Conservation (phyloP, 2,113 vertebrate species). For the Cebidichthys violaceus region DNA sequence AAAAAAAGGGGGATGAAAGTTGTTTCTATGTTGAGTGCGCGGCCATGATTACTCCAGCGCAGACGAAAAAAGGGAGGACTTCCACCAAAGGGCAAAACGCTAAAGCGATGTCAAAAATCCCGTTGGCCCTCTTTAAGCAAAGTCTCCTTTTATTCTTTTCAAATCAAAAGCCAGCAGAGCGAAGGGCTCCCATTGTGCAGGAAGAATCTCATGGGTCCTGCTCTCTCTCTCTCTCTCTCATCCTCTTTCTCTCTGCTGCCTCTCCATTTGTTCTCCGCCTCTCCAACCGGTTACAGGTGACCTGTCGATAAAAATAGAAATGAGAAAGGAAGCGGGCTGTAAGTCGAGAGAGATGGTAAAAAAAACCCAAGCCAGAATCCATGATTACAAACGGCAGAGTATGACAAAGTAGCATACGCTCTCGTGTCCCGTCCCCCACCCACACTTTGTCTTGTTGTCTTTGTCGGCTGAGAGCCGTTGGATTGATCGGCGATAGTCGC, state of each 20-base stretch:
- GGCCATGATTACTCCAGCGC: conserved; percentile 38
- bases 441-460: conserved; percentile 15
- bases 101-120: conserved; percentile 43
- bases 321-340: conserved; percentile 44
- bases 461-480: conserved; percentile 62
- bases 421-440: neutral
- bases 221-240: conserved; percentile 42
- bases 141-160: conserved; percentile 56
- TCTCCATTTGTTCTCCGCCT: conserved; percentile 60
- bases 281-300: conserved; percentile 58
- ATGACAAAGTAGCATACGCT: conserved; percentile 47
- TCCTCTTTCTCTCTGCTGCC: conserved; percentile 51
- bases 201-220: conserved; percentile 47
- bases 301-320: conserved; percentile 67
- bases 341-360: conserved; percentile 32
- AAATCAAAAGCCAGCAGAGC: conserved; percentile 37
- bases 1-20: conserved; percentile 14
- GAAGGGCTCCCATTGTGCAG: conserved; percentile 38
- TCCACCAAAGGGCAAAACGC: conserved; percentile 28
- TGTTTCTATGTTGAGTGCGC: conserved; percentile 45
- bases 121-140: conserved; percentile 45
- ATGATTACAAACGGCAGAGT: conserved; percentile 49
- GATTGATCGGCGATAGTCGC: conserved; percentile 69
- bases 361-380: too few relatives aligned
- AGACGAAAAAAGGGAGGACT: conserved; percentile 21